Conservation (phyloP, 2,797 vertebrate species). For the Notamacropus eugenii region DNA sequence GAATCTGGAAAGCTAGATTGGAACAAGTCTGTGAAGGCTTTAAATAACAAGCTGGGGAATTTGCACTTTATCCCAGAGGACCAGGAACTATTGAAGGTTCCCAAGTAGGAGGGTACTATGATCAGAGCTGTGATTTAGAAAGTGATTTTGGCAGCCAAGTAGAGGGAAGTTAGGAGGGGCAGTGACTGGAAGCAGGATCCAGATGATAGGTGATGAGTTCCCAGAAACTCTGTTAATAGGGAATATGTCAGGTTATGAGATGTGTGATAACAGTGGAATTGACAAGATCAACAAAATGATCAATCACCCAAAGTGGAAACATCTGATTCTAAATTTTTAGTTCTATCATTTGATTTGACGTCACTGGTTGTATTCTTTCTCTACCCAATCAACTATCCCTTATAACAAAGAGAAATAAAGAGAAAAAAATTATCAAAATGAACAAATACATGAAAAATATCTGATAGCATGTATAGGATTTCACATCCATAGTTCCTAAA, state of each 20-base stretch:
- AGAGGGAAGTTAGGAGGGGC: neutral
- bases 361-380: neutral
- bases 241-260: neutral
- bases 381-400: neutral
- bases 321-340: neutral
- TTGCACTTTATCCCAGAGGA: neutral
- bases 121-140: neutral
- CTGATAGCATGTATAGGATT: neutral
- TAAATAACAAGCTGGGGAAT: neutral
- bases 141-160: neutral
- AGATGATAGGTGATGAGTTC: neutral
- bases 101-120: neutral
- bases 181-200: neutral
- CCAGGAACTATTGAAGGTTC: neutral
- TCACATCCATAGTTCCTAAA: neutral
- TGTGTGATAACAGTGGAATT: neutral
- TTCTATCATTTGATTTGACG: neutral
- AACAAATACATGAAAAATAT: neutral
- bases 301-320: neutral
- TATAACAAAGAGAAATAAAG: neutral
- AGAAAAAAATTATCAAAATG: neutral
- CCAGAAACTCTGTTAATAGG: neutral
- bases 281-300: neutral
- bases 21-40: neutral
- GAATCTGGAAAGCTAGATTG: neutral